phyloP scores from a whole-genome alignment of 2,888 invertebrate genomes.

The Conchocele bisecta region DNA sequence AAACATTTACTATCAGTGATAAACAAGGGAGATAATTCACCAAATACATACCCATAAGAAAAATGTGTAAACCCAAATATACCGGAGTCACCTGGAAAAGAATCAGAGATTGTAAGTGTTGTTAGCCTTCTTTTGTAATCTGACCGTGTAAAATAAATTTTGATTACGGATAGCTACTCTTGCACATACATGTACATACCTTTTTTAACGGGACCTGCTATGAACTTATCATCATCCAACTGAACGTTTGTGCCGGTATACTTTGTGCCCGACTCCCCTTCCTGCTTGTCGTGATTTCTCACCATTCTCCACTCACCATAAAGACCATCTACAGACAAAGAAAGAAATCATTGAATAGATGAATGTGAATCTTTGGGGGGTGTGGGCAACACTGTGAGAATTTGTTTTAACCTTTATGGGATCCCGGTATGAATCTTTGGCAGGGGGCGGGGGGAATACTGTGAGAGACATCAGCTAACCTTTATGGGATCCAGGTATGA shows the following conservation, averaged over 20 bases:
- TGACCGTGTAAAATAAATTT: too few species aligned
- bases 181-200: conserved; percentile 85
- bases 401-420: not conserved
- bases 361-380: not conserved
- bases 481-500: conserved; percentile 95
- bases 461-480: conserved; percentile 50
- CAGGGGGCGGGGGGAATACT: not conserved
- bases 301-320: conserved; percentile 84
- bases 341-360: not conserved
- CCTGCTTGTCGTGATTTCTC: conserved; percentile 87
- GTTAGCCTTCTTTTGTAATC: too few species aligned
- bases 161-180: too few species aligned
- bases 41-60: too few species aligned
- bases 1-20: too few species aligned
- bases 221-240: conserved; percentile 88
- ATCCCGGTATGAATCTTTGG: not conserved
- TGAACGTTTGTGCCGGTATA: conserved; percentile 86
- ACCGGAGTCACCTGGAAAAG: too few species aligned
- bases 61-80: too few species aligned
- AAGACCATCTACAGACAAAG: conserved; percentile 69
- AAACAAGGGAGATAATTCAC: too few species aligned
- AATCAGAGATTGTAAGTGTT: too few species aligned
- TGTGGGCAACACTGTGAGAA: not conserved
- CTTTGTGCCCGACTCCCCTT: conserved; percentile 84
- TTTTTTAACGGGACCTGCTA: conserved; percentile 91